These are phyloP conservation scores for Myotis pilosus DNA, from an alignment of 2,797 vertebrate genomes.

Conservation along the genomic window DNA sequence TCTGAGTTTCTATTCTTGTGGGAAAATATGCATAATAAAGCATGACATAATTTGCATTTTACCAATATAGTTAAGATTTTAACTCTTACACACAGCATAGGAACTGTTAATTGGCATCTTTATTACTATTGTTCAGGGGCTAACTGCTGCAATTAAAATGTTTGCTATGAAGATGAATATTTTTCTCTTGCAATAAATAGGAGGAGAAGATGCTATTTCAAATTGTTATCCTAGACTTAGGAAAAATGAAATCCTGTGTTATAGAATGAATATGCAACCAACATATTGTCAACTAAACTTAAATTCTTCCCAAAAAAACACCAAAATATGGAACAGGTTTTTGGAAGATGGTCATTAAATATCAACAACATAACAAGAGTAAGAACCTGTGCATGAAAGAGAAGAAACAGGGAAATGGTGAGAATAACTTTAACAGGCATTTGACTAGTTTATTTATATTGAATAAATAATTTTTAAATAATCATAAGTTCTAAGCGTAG, in stretches of 20 bases:
- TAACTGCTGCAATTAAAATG: not conserved
- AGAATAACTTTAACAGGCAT: slow-evolving; percentile 49
- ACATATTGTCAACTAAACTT: not conserved
- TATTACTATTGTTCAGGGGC: not conserved
- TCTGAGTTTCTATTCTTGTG: not conserved
- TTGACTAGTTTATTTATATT: slow-evolving; percentile 63
- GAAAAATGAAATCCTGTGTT: not conserved
- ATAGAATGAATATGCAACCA: not conserved
- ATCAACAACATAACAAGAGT: not conserved
- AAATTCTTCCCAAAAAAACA: not conserved
- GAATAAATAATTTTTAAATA: slow-evolving; percentile 64
- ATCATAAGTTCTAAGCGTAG: not conserved
- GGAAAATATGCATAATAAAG: not conserved
- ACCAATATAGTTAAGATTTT: not conserved
- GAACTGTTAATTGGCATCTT: not conserved
- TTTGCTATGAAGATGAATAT: not conserved
- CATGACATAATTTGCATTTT: not conserved
- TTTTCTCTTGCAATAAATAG: slow-evolving; percentile 8
- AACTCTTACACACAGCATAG: not conserved
- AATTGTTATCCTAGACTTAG: not conserved
- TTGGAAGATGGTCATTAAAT: slow-evolving; percentile 4
- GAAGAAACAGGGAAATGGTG: not conserved
- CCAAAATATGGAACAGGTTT: not conserved
- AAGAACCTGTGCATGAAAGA: slow-evolving; percentile 1
- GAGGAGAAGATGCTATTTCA: not conserved